phyloP scores from a whole-genome alignment of 2,113 vertebrate genomes.

The Chloropsis hardwickii region DNA sequence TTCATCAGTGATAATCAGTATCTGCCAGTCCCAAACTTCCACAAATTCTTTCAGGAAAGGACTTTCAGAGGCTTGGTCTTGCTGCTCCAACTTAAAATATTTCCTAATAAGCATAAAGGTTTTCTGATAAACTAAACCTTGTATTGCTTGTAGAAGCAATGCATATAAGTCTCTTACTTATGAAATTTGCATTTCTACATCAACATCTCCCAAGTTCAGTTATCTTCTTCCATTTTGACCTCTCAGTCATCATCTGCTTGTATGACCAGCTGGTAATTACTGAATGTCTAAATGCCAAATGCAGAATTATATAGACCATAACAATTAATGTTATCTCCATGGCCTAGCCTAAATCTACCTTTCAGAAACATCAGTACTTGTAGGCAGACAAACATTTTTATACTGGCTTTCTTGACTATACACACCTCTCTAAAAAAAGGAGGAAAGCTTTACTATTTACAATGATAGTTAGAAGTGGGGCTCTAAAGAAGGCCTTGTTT shows the following conservation, averaged over 20 bases:
- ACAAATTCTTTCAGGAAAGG: background rate
- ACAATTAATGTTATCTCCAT: background rate
- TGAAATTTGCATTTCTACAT: background rate
- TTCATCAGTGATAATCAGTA: background rate
- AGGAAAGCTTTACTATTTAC: background rate
- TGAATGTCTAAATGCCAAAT: background rate
- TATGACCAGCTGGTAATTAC: background rate
- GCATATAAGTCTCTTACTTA: background rate
- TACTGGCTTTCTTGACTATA: background rate
- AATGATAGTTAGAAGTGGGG: background rate
- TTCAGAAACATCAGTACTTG: background rate
- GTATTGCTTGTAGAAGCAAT: background rate
- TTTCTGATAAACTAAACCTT: background rate
- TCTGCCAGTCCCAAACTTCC: background rate
- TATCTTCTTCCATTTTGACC: background rate
- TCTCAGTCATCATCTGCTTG: background rate
- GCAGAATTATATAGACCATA: rapidly evolving
- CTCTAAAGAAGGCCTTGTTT: background rate
- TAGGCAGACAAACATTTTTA: background rate
- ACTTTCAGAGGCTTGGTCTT: background rate
- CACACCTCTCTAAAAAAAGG: background rate
- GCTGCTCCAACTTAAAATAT: background rate
- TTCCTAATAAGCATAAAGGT: background rate
- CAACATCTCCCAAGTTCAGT: background rate
- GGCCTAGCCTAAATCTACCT: background rate